phyloP scores from a whole-genome alignment of 1,140 invertebrate genomes.

The Tetramorium simillimum region DNA sequence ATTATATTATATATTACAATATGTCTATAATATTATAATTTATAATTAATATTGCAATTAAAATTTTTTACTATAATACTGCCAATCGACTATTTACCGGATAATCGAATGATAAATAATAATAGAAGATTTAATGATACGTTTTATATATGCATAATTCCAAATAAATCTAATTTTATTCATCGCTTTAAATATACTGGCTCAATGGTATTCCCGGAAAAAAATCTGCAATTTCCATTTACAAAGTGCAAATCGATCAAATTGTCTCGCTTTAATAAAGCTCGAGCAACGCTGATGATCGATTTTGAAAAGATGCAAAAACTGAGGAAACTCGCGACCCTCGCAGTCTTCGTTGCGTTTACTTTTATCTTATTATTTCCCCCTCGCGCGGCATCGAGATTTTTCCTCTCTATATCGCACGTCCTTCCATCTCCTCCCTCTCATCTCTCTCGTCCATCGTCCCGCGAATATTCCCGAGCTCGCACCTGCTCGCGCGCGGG shows the following conservation, averaged over 20 bases:
- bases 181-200: neutral
- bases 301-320: conserved; percentile 60
- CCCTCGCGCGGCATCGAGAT: neutral
- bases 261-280: conserved; percentile 28
- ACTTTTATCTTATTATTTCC: conserved; percentile 18
- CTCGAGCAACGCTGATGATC: conserved; percentile 15
- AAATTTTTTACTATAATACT: neutral
- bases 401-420: neutral
- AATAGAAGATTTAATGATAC: neutral
- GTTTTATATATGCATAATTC: neutral
- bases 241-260: neutral
- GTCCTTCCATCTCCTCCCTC: conserved; percentile 10
- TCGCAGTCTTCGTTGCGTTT: neutral
- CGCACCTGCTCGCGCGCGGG: conserved; percentile 31
- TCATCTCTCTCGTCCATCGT: neutral
- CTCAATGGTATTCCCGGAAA: neutral
- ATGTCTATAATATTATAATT: too few species aligned
- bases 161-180: neutral
- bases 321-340: conserved; percentile 35
- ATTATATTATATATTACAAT: too few species aligned
- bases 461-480: neutral
- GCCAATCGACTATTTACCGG: neutral
- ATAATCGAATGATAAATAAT: neutral
- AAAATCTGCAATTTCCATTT: conserved; percentile 24
- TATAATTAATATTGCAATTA: too few species aligned